Evolutionary conservation across 2,797 vertebrate species (phyloP).

Genomic region (Okamejei kenojei): DNA sequence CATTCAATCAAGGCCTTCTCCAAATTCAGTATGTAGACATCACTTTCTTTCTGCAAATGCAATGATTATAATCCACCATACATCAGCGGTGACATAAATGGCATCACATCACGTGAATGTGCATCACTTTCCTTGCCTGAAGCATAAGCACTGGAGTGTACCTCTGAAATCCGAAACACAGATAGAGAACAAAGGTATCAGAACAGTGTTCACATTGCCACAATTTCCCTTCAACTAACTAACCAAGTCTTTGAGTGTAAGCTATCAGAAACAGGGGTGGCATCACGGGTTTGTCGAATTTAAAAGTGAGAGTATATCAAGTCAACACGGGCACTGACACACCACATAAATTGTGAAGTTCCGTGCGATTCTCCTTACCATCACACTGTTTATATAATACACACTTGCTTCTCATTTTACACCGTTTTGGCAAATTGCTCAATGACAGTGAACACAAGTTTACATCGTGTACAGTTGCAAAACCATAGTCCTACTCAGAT

Average conservation of each 20-base stretch:
- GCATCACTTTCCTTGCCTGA: constrained; percentile 3
- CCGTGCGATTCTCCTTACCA: not conserved
- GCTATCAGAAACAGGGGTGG: not conserved
- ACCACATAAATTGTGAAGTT: not conserved
- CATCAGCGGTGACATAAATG: not conserved
- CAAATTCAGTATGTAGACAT: not conserved
- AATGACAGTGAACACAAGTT: not conserved
- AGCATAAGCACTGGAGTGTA: not conserved
- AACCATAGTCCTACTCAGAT: not conserved
- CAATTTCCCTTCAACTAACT: not conserved
- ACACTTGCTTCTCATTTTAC: not conserved
- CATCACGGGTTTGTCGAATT: not conserved
- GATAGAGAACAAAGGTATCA: not conserved
- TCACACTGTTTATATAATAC: not conserved
- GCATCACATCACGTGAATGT: not conserved
- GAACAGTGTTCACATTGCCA: not conserved
- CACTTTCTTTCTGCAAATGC: not conserved
- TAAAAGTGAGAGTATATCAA: not conserved
- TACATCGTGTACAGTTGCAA: not conserved
- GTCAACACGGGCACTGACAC: not conserved
- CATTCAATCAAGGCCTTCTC: not conserved
- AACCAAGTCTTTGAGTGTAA: not conserved
- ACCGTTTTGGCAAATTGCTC: not conserved
- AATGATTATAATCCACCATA: not conserved
- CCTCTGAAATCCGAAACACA: constrained; percentile 15